Conservation (phyloP, 1,140 invertebrate species). For the Hermetia illucens region DNA sequence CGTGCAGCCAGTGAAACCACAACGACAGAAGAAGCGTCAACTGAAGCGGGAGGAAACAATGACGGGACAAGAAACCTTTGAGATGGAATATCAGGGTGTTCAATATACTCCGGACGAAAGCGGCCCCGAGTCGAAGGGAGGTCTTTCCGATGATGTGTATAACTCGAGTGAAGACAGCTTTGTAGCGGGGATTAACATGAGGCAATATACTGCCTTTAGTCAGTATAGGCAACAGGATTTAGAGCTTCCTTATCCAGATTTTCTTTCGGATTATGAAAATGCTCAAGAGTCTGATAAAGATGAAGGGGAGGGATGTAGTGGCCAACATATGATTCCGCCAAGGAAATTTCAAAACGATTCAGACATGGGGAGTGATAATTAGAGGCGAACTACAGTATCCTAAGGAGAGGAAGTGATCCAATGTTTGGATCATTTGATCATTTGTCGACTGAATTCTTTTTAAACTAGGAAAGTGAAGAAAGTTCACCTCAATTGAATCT, state of each 20-base stretch:
- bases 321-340: not conserved
- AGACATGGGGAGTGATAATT: not conserved
- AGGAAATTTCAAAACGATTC: not conserved
- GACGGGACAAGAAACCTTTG: constrained; percentile 7
- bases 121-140: constrained; percentile 20
- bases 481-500: too few relatives aligned
- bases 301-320: not conserved
- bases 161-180: constrained; percentile 28
- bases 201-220: constrained; percentile 12
- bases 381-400: too few relatives aligned
- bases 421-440: too few relatives aligned
- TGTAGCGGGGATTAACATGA: constrained; percentile 10
- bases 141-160: constrained; percentile 25
- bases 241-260: constrained; percentile 26
- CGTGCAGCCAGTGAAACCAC: constrained; percentile 24
- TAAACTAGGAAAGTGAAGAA: too few relatives aligned
- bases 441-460: too few relatives aligned
- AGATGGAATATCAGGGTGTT: not conserved
- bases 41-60: constrained; percentile 25
- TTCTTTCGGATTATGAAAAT: constrained; percentile 26
- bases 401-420: too few relatives aligned
- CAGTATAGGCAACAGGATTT: constrained; percentile 10
- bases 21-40: constrained; percentile 26
- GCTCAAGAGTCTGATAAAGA: too few relatives aligned
- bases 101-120: constrained; percentile 23